Conservation (phyloP, 2,797 vertebrate species). For the Trachurus trachurus region DNA sequence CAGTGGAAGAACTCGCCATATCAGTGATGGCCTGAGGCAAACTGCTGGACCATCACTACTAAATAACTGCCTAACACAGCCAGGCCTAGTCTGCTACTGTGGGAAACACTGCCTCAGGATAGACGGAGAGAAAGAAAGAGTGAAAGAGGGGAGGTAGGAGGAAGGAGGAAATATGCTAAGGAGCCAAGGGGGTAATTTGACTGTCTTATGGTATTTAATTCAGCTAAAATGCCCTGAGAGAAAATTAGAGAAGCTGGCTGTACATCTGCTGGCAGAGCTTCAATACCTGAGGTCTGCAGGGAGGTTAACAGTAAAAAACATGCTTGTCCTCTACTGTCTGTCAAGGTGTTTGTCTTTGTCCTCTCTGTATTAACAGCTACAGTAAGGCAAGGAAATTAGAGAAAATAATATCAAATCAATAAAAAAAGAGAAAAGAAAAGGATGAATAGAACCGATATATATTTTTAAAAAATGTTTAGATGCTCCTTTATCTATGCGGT, state of each 20-base stretch:
- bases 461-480: not conserved
- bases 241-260: conserved; percentile 57
- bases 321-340: conserved; percentile 46
- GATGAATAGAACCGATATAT: conserved; percentile 18
- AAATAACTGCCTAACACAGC: conserved; percentile 55
- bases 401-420: conserved; percentile 24
- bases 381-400: conserved; percentile 9
- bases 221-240: conserved; percentile 67
- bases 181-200: conserved; percentile 61
- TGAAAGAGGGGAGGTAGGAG: conserved; percentile 21
- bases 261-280: conserved; percentile 64
- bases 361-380: conserved; percentile 23
- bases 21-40: conserved; percentile 41
- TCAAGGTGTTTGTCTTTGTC: conserved; percentile 47
- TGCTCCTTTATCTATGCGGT: not conserved
- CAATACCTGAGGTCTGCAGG: conserved; percentile 57
- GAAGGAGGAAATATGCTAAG: conserved; percentile 56
- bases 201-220: conserved; percentile 72
- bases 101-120: conserved; percentile 43
- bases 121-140: conserved; percentile 35
- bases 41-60: conserved; percentile 45
- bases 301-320: conserved; percentile 56
- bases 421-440: not conserved
- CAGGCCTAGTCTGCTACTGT: conserved; percentile 22
- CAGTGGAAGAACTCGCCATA: conserved; percentile 37